Conservation (phyloP, 2,797 vertebrate genomes). For the Potorous gilbertii region DNA sequence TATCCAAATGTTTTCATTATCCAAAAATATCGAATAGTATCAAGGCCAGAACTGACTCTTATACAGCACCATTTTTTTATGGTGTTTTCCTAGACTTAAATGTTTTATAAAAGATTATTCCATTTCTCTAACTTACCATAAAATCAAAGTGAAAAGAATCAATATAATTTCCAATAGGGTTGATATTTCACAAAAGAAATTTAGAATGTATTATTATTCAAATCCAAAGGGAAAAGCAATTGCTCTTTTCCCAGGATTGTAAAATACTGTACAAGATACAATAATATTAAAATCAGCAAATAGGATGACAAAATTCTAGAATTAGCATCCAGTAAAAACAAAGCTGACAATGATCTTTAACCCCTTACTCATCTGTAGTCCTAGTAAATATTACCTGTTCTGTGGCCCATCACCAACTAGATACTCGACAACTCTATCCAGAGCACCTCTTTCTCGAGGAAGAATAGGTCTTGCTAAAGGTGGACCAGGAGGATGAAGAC, state of each 20-base stretch:
- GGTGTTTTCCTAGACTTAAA: conserved; percentile 31
- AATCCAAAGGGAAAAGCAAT: conserved; percentile 22
- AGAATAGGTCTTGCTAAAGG: conserved; percentile 96
- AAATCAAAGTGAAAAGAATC: background rate
- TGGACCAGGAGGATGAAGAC: conserved; percentile 97
- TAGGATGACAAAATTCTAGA: conserved; percentile 35
- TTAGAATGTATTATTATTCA: conserved; percentile 15
- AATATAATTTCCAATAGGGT: conserved; percentile 30
- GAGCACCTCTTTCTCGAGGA: conserved; percentile 92
- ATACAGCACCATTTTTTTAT: conserved; percentile 40
- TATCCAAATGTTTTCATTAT: no score
- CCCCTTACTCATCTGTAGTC: conserved; percentile 10
- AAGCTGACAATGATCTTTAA: background rate
- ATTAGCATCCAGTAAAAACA: background rate
- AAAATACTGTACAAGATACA: background rate
- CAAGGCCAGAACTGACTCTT: background rate
- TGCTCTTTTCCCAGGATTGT: conserved; percentile 20
- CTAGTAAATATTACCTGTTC: conserved; percentile 91
- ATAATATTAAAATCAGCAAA: conserved; percentile 52
- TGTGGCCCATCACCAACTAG: conserved; percentile 98
- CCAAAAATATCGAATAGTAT: conserved; percentile 44
- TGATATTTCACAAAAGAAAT: conserved; percentile 27
- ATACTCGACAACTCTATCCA: conserved; percentile 97
- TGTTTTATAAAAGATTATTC: conserved; percentile 47
- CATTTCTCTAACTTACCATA: conserved; percentile 32